A percentile compares a stretch with the other conserved stretches of the same genome.
Conservation (phyloP, 2,797 vertebrate species). For the Dicrostonyx torquatus region DNA sequence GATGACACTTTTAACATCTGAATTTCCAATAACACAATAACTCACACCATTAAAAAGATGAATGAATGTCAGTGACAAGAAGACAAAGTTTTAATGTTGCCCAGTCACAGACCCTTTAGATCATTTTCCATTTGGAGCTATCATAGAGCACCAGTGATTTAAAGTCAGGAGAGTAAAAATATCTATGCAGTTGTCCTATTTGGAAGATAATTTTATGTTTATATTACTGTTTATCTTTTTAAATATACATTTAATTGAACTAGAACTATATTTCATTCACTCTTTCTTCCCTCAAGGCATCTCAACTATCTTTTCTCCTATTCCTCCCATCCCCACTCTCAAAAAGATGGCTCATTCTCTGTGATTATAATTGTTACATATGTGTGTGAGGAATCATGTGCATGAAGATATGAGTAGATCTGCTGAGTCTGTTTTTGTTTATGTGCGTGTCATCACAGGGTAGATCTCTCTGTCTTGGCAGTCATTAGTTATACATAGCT, state of each 20-base stretch:
- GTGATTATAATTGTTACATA: not conserved
- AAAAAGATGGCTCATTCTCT: not conserved
- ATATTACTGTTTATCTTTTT: not conserved
- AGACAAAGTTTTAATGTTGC: not conserved
- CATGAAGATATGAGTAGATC: not conserved
- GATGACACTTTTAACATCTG: slow-evolving; percentile 40
- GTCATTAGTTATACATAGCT: not conserved
- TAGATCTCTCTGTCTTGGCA: not conserved
- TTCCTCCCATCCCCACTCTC: not conserved
- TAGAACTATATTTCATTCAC: not conserved
- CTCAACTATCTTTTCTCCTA: not conserved
- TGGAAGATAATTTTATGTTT: not conserved
- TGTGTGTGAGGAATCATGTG: not conserved
- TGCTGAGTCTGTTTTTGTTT: not conserved
- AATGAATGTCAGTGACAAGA: not conserved
- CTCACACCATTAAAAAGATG: slow-evolving; percentile 38
- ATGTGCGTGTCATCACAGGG: not conserved
- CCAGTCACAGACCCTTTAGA: not conserved
- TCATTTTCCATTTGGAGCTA: slow-evolving; percentile 1
- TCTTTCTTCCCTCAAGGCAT: not conserved
- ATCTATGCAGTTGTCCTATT: not conserved
- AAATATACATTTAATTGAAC: not conserved
- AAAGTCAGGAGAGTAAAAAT: not conserved
- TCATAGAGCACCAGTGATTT: not conserved
- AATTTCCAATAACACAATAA: not conserved